Conservation (phyloP, 2,797 vertebrate genomes). For the Aythya fuligula region DNA sequence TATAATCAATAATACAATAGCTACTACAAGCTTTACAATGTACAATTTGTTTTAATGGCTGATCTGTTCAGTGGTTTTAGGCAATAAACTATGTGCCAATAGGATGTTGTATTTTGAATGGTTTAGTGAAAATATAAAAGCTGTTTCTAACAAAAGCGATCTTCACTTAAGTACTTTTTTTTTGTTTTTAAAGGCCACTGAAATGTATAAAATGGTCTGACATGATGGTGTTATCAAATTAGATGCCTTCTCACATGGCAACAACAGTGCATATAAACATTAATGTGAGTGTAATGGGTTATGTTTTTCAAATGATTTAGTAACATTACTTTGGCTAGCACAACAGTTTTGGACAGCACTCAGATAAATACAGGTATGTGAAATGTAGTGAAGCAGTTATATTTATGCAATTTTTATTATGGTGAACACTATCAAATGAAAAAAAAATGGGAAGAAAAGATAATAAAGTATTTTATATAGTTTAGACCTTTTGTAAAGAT, state of each 20-base stretch:
- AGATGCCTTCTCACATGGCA: conserved; percentile 90
- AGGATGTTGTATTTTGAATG: conserved; percentile 90
- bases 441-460: conserved; percentile 77
- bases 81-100: conserved; percentile 92
- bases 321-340: conserved; percentile 92
- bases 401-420: conserved; percentile 86
- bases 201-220: conserved; percentile 96
- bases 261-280: conserved; percentile 93
- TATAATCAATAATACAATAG: conserved; percentile 85
- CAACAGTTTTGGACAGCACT: conserved; percentile 92
- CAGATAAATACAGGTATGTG: conserved; percentile 92
- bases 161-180: conserved; percentile 83
- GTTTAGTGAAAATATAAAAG: conserved; percentile 87
- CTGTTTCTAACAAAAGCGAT: conserved; percentile 86
- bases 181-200: conserved; percentile 93
- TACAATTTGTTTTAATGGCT: conserved; percentile 96
- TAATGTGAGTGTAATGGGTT: conserved; percentile 83
- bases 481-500: conserved; percentile 80
- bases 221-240: conserved; percentile 83
- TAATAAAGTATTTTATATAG: conserved; percentile 80
- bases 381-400: conserved; percentile 94
- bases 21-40: conserved; percentile 93
- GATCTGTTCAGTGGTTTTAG: conserved; percentile 97
- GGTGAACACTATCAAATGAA: conserved; percentile 86
- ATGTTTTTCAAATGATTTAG: conserved; percentile 82